These are phyloP conservation scores for Monarcha castaneiventris DNA, from an alignment of 2,113 vertebrate species.

Conservation along the genomic window DNA sequence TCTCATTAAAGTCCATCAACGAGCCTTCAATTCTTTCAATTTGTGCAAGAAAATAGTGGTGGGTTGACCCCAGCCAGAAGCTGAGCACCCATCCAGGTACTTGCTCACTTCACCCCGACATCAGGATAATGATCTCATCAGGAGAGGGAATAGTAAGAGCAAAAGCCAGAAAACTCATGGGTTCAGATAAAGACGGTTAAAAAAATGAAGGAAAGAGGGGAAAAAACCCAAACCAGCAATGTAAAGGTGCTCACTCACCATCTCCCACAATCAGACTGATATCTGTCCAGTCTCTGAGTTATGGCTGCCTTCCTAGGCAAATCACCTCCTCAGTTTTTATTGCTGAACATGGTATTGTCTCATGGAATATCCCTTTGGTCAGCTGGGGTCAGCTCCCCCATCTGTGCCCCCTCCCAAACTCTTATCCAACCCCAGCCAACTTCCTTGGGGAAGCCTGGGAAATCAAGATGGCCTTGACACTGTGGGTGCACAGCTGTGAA, in stretches of 20 bases:
- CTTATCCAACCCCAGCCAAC: not conserved
- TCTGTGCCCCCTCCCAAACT: not conserved
- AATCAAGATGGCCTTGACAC: accelerated
- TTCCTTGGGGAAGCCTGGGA: not conserved
- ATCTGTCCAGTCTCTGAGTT: not conserved
- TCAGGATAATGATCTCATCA: not conserved
- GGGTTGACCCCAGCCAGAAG: not conserved
- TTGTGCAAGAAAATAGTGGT: not conserved
- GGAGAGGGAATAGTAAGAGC: not conserved
- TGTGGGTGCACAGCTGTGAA: not conserved
- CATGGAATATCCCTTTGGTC: not conserved
- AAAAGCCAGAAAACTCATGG: not conserved
- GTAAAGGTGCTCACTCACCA: not conserved
- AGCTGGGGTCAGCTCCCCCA: not conserved
- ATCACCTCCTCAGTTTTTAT: not conserved
- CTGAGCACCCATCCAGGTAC: not conserved
- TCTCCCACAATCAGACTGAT: not conserved
- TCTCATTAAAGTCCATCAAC: not conserved
- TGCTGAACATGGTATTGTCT: not conserved
- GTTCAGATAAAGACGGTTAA: not conserved
- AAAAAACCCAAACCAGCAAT: accelerated
- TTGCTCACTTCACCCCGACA: not conserved
- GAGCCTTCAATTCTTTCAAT: not conserved
- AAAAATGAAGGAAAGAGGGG: not conserved
- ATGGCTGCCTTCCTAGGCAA: not conserved